Conservation (phyloP, 1,140 invertebrate species). For the Hypothenemus hampei region DNA sequence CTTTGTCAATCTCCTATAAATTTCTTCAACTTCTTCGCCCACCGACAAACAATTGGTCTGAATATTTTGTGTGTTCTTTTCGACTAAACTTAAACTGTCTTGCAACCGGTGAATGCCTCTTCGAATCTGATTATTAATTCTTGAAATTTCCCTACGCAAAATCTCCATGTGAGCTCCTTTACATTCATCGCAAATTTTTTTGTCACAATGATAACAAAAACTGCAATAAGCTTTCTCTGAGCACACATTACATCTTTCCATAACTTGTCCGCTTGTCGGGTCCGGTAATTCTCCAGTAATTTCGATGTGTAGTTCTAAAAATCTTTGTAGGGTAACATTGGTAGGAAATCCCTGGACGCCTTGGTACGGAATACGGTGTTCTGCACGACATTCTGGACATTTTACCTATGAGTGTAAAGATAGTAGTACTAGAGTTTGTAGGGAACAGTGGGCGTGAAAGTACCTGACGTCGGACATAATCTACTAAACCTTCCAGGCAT, state of each 20-base stretch:
- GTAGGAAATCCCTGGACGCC: constrained; percentile 91
- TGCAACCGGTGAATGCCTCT: constrained; percentile 80
- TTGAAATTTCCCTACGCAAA: constrained; percentile 83
- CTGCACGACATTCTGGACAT: constrained; percentile 97
- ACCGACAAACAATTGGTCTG: constrained; percentile 82
- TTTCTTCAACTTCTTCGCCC: constrained; percentile 88
- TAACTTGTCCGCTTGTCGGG: constrained; percentile 78
- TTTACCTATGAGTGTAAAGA: constrained; percentile 70
- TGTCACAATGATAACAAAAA: constrained; percentile 89
- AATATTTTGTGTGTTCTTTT: constrained; percentile 78
- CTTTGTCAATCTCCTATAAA: constrained; percentile 81
- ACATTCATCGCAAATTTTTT: constrained; percentile 86
- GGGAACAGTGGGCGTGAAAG: neutral
- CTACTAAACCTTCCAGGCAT: constrained; percentile 94
- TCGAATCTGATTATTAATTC: constrained; percentile 90
- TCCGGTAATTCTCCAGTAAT: constrained; percentile 88
- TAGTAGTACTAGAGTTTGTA: neutral
- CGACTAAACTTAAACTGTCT: constrained; percentile 75
- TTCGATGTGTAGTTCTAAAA: constrained; percentile 91
- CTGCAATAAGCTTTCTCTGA: constrained; percentile 90
- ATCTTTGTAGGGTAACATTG: constrained; percentile 92
- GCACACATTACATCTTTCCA: constrained; percentile 85
- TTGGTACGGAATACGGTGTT: constrained; percentile 95
- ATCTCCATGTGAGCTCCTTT: constrained; percentile 95
- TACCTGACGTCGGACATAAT: constrained; percentile 88